Conservation (phyloP, 53 echinoderm and acorn worm genomes). For the Apostichopus leukothele region DNA sequence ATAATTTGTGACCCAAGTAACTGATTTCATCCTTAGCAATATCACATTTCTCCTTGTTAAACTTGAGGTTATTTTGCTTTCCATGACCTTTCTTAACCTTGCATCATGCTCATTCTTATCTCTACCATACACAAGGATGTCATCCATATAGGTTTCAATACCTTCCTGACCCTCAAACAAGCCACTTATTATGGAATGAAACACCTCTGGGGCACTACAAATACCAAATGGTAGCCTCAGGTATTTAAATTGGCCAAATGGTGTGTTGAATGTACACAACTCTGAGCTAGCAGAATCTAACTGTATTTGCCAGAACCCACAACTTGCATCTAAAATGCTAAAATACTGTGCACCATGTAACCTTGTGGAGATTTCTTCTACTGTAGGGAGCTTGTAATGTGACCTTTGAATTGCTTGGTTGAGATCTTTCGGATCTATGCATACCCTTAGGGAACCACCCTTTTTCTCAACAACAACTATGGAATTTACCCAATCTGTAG, state of each 20-base stretch:
- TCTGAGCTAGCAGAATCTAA: constrained; percentile 50
- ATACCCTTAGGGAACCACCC: constrained; percentile 54
- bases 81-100: constrained; percentile 49
- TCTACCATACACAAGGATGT: constrained; percentile 63
- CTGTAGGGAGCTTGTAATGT: constrained; percentile 63
- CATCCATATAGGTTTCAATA: constrained; percentile 67
- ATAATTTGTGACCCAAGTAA: constrained; percentile 17
- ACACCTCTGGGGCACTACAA: constrained; percentile 60
- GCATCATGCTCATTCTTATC: constrained; percentile 53
- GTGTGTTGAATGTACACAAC: constrained; percentile 62
- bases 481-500: constrained; percentile 66
- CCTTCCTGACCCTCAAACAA: constrained; percentile 68
- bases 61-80: constrained; percentile 53
- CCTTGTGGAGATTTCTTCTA: constrained; percentile 52
- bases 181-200: constrained; percentile 59
- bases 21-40: constrained; percentile 19
- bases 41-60: constrained; percentile 49
- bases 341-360: constrained; percentile 61
- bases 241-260: not conserved
- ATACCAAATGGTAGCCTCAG: constrained; percentile 58
- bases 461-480: constrained; percentile 65
- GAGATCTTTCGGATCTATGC: constrained; percentile 61
- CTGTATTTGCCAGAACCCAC: constrained; percentile 64
- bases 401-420: constrained; percentile 59
- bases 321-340: constrained; percentile 69